Base-by-base conservation (phyloP, 2,888 invertebrate genomes). In the Crematogaster levior region DNA sequence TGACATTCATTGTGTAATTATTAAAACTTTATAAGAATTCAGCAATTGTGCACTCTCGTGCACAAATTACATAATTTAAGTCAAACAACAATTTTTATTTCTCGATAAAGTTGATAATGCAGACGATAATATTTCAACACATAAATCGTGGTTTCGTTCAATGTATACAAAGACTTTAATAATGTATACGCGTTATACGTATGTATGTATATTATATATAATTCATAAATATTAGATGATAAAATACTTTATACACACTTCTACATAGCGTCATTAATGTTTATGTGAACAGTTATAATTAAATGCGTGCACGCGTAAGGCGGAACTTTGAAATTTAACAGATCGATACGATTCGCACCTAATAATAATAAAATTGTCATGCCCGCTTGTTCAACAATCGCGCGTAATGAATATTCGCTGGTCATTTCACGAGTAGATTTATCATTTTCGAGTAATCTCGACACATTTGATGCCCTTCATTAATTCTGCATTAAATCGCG, bases 311-410 rank as follows among this genome's bases (percentile, higher is more conserved):
- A n/a, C 43, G 34, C 10, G 15, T 34, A 24, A 74, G 34, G 30
- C 0, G 34, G 60, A 60, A 74, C 18, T 73, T 34, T 15, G 73
- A 46, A 46, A 34, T 18, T 21, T 12, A 56, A 3, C 10, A 27
- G 18, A 60, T 73, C 34, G 46, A 46, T 74, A 34, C 34, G 18
- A 72, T 40, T 56, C 27, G n/a, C 60, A 48, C 73, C 60, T 34
- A 3, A 24, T 60, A 56, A 72, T 56, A 43, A 60, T 60, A 60
- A 46, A 74, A 74, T 74, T 60, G 46, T 74, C 73, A n/a, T 24
- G 24, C 46, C n/a, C 34, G 56, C 10, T 56, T 56, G 27, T 60
- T 60, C n/a, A 74, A 74, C 46, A 60, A 60, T 61, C 1, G 30
- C 27, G 53, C 18, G 37, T 60, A 60, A 73, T 61, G 60, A 46